Percentiles rank a stretch among this genome's conserved stretches.
These are phyloP conservation scores for Phalacrocorax carbo DNA, from an alignment of 2,113 vertebrate species.

Conservation along the genomic window DNA sequence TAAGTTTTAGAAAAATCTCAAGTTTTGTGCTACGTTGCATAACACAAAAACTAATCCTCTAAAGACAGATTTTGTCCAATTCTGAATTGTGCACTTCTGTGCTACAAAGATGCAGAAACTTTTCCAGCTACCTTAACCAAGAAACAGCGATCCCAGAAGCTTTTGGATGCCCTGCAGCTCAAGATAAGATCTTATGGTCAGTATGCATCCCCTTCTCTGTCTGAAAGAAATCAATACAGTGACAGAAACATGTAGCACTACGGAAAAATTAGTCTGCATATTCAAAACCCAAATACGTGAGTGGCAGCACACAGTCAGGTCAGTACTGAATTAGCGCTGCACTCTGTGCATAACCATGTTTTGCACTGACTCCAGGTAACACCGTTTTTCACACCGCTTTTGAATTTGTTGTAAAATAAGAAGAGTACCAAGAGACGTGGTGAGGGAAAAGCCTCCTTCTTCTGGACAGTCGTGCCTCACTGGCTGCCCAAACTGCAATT, in stretches of 20 bases:
- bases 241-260: not conserved
- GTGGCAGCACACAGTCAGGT: not conserved
- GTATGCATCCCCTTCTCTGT: not conserved
- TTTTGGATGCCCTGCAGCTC: not conserved
- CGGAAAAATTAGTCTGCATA: not conserved
- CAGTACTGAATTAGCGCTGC: not conserved
- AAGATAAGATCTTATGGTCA: not conserved
- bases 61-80: not conserved
- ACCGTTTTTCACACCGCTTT: not conserved
- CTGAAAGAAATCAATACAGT: not conserved
- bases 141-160: not conserved
- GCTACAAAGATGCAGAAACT: not conserved
- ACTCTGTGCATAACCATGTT: not conserved
- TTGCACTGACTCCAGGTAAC: not conserved
- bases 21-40: not conserved
- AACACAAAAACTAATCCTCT: not conserved
- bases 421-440: not conserved
- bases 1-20: not conserved
- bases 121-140: not conserved
- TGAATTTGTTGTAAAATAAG: not conserved
- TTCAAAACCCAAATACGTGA: not conserved
- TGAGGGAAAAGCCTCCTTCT: not conserved
- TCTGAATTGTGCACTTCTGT: not conserved
- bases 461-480: not conserved
- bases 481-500: not conserved